Evolutionary conservation across 2,113 vertebrate genomes (phyloP), one percentile per base, ranked within the genome.

Genomic region (Mesitornis unicolor): DNA sequence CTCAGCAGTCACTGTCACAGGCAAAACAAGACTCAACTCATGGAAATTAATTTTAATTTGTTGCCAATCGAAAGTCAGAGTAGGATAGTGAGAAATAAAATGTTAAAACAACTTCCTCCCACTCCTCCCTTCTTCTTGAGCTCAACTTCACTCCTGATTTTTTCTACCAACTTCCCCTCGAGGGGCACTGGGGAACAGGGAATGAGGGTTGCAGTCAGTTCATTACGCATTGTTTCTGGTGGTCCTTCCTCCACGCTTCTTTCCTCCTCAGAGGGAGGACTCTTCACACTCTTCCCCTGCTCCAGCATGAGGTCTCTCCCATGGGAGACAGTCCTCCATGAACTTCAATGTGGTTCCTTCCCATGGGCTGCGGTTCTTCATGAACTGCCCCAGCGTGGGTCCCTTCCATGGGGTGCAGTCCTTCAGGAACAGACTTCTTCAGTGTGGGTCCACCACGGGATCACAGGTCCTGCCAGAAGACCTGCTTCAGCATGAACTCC

Each of bases 401-500:
- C 28, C 15, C 7, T 74, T 43, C 45, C 35, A 10, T 0, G 3
- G 5, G 6, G 3, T 75, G 28, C 33, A 50, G 56, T 33, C 31
- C 67, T 16, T 82, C 70, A 57, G 29, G 45, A 48, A 4, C n/a
- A 56, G 14, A 47, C 42, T 43, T 15, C 69, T 61, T 31, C 76
- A n/a, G 45, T 3, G 0, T 75, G 35, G 36, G 11, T 45, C 10
- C 45, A 21, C 42, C 13, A 5, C 0, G 0, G 19, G 7, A 4
- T 38, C 70, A 18, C 25, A 51, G 19, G n/a, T 57, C n/a, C 59
- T n/a, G 53, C 36, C 85, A 89, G 42, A 8, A 77, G 14, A n/a
- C n/a, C 42, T 82, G 8, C 47, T 68, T 29, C 9, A 26, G 16
- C 0, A 0, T 31, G 22, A 35, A 21, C n/a, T 68, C 17, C 61